Base-by-base conservation (phyloP, 2,113 vertebrate species). In the Periophthalmodon schlosseri region DNA sequence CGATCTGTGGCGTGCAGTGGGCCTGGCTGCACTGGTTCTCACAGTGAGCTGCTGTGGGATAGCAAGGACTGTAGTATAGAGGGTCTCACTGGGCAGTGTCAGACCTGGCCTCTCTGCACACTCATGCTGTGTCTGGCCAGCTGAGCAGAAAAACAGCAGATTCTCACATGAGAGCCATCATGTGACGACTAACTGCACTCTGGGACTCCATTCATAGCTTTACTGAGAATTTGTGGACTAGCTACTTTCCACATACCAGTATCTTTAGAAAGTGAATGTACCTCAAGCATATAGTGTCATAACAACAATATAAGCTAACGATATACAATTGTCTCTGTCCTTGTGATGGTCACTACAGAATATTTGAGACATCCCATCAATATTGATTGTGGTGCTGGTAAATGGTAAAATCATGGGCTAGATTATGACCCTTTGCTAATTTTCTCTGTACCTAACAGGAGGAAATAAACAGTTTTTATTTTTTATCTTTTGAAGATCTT, bases 101-200 rank as follows among this genome's bases (percentile, higher is more conserved):
- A 73, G 50, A 66, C 61, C 66, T 65, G 21, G 3, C 5, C 52
- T 11, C 52, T 11, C 46, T 77, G 44, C 7, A 65, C 77, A 76
- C 13, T 89, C 87, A 86, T 72, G 78, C 84, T 76, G 84, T 4
- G 82, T 90, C 84, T 81, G 86, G 76, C 86, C 89, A 88, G 91
- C 86, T 85, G 86, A 89, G 87, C 87, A 92, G 87, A 87, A 90
- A 91, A 91, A 90, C 91, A 92, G 92, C 92, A 89, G 90, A 92
- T 92, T 78, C 90, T 94, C 94, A 94, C 93, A 92, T 93, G 94
- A 93, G 87, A 63, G 72, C 84, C 68, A 82, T 94, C 93, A 93
- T 94, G 94, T 94, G 93, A 93, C 61, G 68, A 60, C 77, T 83
- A 69, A 58, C 57, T 60, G 84, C 86, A 78, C 83, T 86, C 88